phyloP scores from a whole-genome alignment of 2,797 vertebrate genomes.

The Centropyge bicolor region DNA sequence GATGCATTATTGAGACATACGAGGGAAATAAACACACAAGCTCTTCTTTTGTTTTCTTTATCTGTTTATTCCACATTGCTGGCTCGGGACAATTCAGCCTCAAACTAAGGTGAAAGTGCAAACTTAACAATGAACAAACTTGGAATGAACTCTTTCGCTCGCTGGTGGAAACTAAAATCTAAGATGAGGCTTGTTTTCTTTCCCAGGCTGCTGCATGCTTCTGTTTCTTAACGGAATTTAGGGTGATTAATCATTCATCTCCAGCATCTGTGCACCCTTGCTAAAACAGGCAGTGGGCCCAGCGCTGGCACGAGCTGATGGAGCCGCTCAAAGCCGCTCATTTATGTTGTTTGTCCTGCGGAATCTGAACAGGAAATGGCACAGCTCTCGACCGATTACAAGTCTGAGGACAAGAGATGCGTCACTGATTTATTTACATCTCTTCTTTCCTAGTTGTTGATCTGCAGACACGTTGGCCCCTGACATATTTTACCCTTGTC shows the following conservation, averaged over 20 bases:
- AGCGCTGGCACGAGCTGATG: conserved; percentile 34
- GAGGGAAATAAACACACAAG: not conserved
- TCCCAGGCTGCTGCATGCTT: conserved; percentile 10
- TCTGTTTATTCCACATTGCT: conserved; percentile 29
- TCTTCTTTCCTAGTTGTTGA: conserved; percentile 19
- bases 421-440: conserved; percentile 55
- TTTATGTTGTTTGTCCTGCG: conserved; percentile 65
- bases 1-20: conserved; percentile 3
- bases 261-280: conserved; percentile 56
- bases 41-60: not conserved
- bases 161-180: conserved; percentile 24
- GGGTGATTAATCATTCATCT: conserved; percentile 75
- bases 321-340: conserved; percentile 48
- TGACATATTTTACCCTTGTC: conserved; percentile 49
- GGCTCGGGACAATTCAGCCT: not conserved
- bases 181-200: conserved; percentile 38
- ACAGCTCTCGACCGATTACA: conserved; percentile 48
- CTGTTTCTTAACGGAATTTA: conserved; percentile 59
- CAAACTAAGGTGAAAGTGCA: conserved; percentile 19
- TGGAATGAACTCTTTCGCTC: not conserved
- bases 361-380: conserved; percentile 45
- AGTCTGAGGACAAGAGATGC: conserved; percentile 23
- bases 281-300: conserved; percentile 44
- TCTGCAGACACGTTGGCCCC: conserved; percentile 10
- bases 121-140: conserved; percentile 8